Percentiles rank a stretch among this genome's conserved stretches.
Evolutionary conservation across 2,113 vertebrate species (phyloP).

Genomic region (Cinclus mexicanus): DNA sequence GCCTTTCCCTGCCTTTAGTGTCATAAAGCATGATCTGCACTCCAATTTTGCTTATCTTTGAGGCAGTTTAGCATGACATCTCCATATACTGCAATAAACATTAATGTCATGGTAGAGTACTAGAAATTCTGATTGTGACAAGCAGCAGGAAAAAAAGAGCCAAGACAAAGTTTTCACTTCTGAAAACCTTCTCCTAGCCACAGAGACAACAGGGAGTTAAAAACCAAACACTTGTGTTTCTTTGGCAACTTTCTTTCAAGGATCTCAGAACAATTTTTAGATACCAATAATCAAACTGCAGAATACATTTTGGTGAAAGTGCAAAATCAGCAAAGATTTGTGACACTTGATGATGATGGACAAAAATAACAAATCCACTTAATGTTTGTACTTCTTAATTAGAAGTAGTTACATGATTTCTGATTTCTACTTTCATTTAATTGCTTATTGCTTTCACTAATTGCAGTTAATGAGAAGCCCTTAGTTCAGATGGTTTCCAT

Average conservation of each 20-base stretch:
- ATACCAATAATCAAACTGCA: not conserved
- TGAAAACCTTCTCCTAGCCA: not conserved
- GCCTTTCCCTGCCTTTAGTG: not conserved
- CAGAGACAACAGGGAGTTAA: not conserved
- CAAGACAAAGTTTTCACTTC: not conserved
- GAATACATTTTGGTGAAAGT: not conserved
- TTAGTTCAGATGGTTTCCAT: not conserved
- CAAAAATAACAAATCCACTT: not conserved
- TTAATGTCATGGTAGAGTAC: not conserved
- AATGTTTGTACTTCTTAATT: not conserved
- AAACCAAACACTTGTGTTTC: not conserved
- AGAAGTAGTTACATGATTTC: not conserved
- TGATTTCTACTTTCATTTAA: conserved; percentile 6
- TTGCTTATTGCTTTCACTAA: not conserved
- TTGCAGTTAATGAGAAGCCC: not conserved
- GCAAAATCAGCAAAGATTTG: not conserved
- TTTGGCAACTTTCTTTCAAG: not conserved
- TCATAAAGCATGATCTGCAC: not conserved
- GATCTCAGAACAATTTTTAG: not conserved
- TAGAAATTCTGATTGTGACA: not conserved
- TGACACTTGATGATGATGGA: not conserved
- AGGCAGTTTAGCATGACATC: not conserved
- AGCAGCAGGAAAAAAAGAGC: not conserved
- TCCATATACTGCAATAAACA: not conserved
- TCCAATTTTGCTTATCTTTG: not conserved